Evolutionary conservation across 1,140 invertebrate genomes (phyloP), one percentile per base, ranked within the genome.

Genomic region (Drosophila repleta): DNA sequence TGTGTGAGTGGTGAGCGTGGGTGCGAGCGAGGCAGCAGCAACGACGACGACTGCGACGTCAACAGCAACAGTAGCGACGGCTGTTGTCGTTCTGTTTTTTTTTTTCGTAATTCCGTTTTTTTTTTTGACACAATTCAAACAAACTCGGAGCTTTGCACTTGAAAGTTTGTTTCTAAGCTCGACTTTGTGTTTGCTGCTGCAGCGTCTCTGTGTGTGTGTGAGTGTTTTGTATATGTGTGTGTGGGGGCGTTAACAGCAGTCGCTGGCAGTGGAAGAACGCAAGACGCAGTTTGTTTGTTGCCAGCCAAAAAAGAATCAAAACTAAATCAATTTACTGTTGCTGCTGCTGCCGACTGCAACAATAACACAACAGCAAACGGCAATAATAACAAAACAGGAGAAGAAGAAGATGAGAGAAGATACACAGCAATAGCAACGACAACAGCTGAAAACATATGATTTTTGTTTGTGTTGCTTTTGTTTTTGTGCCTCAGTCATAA

Each of bases 371-470:
- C 21, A 76, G 55, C 21, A 45, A 58, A 39, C 4, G 29, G 35
- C 37, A 41, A 57, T 39, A 73, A 39, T 46, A 66, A 45, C 48
- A 60, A 39, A 37, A 21, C 13, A 64, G 24, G 15, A 10, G n/a
- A 63, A 46, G 24, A 32, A 32, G n/a, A 52, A 11, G 26, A 52
- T 5, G 11, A 57, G 60, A 48, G 45, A 21, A 55, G 45, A 15
- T 17, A 15, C 46, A 61, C 15, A 24, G 21, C 21, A 26, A 24
- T 49, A 49, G 46, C 21, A 52, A 72, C 26, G 26, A 29, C 74
- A 85, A 84, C 78, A 85, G 75, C 82, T 85, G 74, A 89, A 88
- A 88, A 88, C 83, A 88, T 88, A 88, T 88, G 83, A 88, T 88
- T 88, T 88, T 88, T 87, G 83, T 88, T 87, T 87, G 79, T 88